Evolutionary conservation across 1,140 invertebrate species (phyloP).

Genomic region (Rhopalosiphum maidis): DNA sequence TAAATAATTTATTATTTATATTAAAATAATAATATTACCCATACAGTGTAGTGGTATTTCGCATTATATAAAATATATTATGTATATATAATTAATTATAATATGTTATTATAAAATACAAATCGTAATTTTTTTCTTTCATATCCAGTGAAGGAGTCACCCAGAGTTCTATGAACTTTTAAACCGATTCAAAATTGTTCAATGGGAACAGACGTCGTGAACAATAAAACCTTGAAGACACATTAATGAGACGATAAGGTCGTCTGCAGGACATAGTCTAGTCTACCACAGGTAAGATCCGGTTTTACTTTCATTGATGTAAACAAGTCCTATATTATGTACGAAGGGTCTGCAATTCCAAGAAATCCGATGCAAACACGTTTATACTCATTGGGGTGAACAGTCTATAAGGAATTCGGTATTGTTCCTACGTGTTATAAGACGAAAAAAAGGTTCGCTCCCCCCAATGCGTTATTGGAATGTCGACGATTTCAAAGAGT

Average conservation of each 20-base stretch:
- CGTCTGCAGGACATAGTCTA: slow-evolving; percentile 49
- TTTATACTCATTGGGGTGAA: slow-evolving; percentile 52
- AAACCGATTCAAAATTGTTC: slow-evolving; percentile 24
- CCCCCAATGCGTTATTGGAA: slow-evolving; percentile 33
- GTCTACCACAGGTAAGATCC: slow-evolving; percentile 30
- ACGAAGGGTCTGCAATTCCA: slow-evolving; percentile 50
- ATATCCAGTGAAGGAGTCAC: background rate
- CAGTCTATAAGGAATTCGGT: slow-evolving; percentile 42
- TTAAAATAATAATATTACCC: background rate
- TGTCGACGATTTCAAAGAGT: slow-evolving; percentile 22
- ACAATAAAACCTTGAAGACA: slow-evolving; percentile 52
- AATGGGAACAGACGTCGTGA: slow-evolving; percentile 43
- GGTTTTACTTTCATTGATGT: slow-evolving; percentile 58
- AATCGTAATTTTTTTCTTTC: slow-evolving; percentile 13
- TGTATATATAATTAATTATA: too few species aligned
- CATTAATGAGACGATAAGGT: slow-evolving; percentile 55
- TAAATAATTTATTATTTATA: slow-evolving; percentile 6
- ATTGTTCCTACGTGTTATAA: slow-evolving; percentile 31
- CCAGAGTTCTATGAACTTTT: slow-evolving; percentile 40
- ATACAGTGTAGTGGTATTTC: background rate
- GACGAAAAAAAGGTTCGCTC: slow-evolving; percentile 16
- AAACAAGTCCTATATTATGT: slow-evolving; percentile 48
- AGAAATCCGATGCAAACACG: slow-evolving; percentile 53
- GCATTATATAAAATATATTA: background rate
- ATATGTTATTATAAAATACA: background rate